A percentile compares a stretch with the other conserved stretches of the same genome.
Evolutionary conservation across 92 coral and sea anemone species (phyloP).

Genomic region (Heteractis magnifica): DNA sequence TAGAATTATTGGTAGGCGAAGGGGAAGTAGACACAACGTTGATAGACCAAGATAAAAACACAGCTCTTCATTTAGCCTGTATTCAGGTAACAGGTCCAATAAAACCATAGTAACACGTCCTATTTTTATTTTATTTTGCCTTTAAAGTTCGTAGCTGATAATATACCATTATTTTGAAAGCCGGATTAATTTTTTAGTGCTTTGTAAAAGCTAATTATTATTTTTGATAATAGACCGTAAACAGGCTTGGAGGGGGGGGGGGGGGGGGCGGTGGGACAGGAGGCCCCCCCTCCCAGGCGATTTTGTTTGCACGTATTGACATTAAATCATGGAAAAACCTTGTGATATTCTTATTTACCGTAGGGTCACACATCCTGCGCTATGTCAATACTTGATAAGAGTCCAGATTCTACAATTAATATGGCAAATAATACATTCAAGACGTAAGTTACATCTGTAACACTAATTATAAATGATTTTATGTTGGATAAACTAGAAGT

Average conservation of each 20-base stretch:
- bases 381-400: conserved; percentile 70
- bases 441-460: conserved; percentile 65
- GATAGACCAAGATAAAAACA: conserved; percentile 71
- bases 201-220: no score
- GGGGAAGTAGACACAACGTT: conserved; percentile 71
- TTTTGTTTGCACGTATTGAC: background rate
- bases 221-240: no score
- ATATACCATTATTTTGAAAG: background rate
- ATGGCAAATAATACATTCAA: conserved; percentile 70
- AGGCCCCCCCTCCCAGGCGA: no score
- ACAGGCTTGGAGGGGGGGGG: no score
- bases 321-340: background rate
- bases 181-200: no score
- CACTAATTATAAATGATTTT: background rate
- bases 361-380: conserved; percentile 92
- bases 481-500: background rate
- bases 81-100: conserved; percentile 60
- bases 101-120: background rate
- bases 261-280: no score
- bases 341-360: conserved; percentile 2
- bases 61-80: conserved; percentile 89
- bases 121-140: background rate
- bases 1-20: conserved; percentile 75
- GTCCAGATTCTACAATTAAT: conserved; percentile 64
- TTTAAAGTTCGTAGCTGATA: background rate